Percentiles rank a stretch among this genome's conserved stretches.
Conservation (phyloP, 2,888 invertebrate genomes). For the Pterostichus niger region DNA sequence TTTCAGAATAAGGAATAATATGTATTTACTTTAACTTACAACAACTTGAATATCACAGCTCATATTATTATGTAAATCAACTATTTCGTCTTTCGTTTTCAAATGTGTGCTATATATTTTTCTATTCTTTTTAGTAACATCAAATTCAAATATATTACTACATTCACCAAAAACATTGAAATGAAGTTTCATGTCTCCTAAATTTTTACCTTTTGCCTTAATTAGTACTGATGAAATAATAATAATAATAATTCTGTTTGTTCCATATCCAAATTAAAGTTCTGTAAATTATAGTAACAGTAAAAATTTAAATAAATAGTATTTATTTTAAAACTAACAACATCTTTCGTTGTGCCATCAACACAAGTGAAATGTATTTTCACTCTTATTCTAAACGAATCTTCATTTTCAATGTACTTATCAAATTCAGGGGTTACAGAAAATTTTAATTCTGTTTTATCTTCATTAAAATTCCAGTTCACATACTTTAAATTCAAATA, state of each 20-base stretch:
- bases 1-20: too few species aligned
- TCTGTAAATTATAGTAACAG: conserved; percentile 5
- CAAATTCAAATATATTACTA: conserved; percentile 20
- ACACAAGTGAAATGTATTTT: not conserved
- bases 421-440: not conserved
- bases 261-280: not conserved
- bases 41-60: conserved; percentile 70
- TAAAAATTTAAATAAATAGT: not conserved
- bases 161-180: conserved; percentile 10
- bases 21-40: not conserved
- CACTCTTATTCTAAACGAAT: not conserved
- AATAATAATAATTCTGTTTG: not conserved
- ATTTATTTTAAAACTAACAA: not conserved
- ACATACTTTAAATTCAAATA: conserved; percentile 1
- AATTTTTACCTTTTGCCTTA: conserved; percentile 10
- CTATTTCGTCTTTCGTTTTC: conserved; percentile 10
- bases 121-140: not conserved
- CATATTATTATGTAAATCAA: conserved; percentile 65
- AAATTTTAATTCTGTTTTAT: not conserved
- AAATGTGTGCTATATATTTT: conserved; percentile 33
- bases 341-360: not conserved
- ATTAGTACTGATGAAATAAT: not conserved
- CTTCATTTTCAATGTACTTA: not conserved
- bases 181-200: conserved; percentile 20
- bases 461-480: not conserved